Evolutionary conservation across 1,140 invertebrate species (phyloP).

Genomic region (Hermetia illucens): DNA sequence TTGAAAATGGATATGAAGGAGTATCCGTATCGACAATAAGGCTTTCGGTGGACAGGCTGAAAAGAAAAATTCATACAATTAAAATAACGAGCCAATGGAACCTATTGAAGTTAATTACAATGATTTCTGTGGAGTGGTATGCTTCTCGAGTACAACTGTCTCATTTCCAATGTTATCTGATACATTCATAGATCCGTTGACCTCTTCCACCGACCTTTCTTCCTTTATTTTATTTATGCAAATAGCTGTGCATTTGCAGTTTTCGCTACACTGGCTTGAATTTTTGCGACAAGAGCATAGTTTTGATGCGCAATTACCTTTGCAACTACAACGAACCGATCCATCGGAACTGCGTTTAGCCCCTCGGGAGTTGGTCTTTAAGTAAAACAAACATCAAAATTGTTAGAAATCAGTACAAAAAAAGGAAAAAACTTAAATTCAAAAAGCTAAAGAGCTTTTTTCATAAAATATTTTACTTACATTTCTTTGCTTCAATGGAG

Average conservation of each 20-base stretch:
- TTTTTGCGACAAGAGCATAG: constrained; percentile 43
- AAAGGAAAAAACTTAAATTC: not conserved
- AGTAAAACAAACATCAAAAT: not conserved
- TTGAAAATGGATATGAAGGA: not conserved
- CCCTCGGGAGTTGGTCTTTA: constrained; percentile 9
- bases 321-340: constrained; percentile 41
- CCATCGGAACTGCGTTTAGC: constrained; percentile 38
- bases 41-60: not conserved
- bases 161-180: not conserved
- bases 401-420: not conserved
- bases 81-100: not conserved
- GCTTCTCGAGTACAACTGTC: not conserved
- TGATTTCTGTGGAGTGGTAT: not conserved
- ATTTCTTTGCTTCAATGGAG: constrained; percentile 31
- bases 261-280: constrained; percentile 26
- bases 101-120: not conserved
- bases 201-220: not conserved
- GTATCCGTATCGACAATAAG: not conserved
- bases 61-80: not conserved
- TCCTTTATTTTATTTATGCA: constrained; percentile 1
- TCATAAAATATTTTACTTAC: not conserved
- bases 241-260: constrained; percentile 36
- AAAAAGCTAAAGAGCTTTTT: not conserved
- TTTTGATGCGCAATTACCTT: constrained; percentile 39
- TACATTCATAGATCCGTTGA: not conserved